Base-by-base conservation (phyloP, 2,113 vertebrate species). In the Eublepharis macularius region DNA sequence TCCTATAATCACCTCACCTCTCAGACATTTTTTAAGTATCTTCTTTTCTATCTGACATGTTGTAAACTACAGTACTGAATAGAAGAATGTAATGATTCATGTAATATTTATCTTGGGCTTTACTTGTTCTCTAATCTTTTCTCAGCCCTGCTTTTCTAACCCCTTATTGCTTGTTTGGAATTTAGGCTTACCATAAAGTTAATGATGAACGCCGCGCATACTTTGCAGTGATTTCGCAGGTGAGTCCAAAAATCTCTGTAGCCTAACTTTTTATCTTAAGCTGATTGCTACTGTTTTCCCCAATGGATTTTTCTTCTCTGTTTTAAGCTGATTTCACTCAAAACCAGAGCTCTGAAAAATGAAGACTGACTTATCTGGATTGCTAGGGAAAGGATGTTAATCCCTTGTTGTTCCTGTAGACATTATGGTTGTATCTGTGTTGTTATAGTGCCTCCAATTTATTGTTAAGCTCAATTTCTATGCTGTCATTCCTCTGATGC, bases 161-260 rank as follows among this genome's bases (percentile, higher is more conserved):
- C 79, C 57, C 63, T 0, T 87, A 21, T 79, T 39, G 87, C 5
- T 76, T 83, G 0, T 70, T 89, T 89, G 73, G 76, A 74, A 63
- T 69, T 0, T 80, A 98, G 98, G 97, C 96, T 36, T 98, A 98
- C 91, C 96, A 96, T 88, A 98, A 95, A 93, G 96, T 96, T 93
- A 98, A 97, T 45, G 96, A 95, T 76, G 97, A 98, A 90, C 90
- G 92, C 19, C 90, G 86, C 70, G 93, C 91, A 0, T 98, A 97
- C 87, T 91, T 98, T 68, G 94, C 96, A 13, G 97, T 98, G 95
- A 97, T 98, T 47, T 94, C 96, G 49, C 96, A 96, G 96, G 98
- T 98, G 95, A 96, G 89, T 87, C 79, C 69, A 85, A 83, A 69
- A 73, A 65, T 81, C 36, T 73, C 1, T 79, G 14, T 47, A 65